Evolutionary conservation across 2,888 invertebrate species (phyloP).

Genomic region (Cantharis rustica): DNA sequence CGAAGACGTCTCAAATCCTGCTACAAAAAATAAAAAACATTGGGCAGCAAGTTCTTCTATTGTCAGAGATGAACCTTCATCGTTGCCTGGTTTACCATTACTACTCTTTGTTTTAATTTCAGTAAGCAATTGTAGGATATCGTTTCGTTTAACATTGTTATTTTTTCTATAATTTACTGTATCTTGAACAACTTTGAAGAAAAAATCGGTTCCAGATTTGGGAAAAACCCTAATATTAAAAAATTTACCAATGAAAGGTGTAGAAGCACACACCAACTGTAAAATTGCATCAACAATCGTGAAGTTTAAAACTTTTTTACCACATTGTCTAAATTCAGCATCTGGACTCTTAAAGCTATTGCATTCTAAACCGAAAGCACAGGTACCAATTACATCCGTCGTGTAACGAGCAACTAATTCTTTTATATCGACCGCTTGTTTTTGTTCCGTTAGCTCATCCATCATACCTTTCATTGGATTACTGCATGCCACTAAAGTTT

Average conservation of each 20-base stretch:
- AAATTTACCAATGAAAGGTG: not conserved
- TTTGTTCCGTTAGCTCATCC: not conserved
- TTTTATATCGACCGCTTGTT: not conserved
- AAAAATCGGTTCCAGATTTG: not conserved
- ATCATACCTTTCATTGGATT: not conserved
- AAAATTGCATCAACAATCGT: not conserved
- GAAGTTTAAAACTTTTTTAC: not conserved
- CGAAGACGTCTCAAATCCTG: conserved; percentile 52
- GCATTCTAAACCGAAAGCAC: not conserved
- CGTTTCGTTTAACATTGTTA: not conserved
- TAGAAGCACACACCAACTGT: not conserved
- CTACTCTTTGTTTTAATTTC: not conserved
- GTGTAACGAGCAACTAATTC: not conserved
- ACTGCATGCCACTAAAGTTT: not conserved
- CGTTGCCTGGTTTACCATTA: too few relatives aligned
- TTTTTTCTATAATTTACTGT: not conserved
- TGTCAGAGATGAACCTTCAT: not conserved
- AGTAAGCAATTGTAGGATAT: not conserved
- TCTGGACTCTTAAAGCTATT: not conserved
- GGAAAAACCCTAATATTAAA: not conserved
- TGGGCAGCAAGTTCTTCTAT: conserved; percentile 36
- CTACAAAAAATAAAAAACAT: conserved; percentile 42
- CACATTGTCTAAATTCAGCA: not conserved
- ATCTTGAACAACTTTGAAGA: not conserved
- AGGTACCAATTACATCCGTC: not conserved